phyloP scores from a whole-genome alignment of 1,140 invertebrate species.

The Cotesia chilonis region DNA sequence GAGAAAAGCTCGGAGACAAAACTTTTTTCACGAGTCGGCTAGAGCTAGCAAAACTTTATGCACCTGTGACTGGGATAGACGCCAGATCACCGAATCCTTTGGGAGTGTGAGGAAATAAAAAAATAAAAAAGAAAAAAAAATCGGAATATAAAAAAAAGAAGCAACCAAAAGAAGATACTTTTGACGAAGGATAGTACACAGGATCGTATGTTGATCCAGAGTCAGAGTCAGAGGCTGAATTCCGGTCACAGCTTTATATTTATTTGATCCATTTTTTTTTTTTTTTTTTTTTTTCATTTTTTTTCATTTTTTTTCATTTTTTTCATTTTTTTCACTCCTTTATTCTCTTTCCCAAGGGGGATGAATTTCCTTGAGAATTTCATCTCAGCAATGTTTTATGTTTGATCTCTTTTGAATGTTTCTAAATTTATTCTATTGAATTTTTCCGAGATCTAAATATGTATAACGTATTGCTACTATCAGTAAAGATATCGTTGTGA shows the following conservation, averaged over 20 bases:
- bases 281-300: too few species aligned
- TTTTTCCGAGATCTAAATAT: slow-evolving; percentile 15
- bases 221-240: slow-evolving; percentile 19
- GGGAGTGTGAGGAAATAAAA: slow-evolving; percentile 12
- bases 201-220: slow-evolving; percentile 16
- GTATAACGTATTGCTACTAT: neutral
- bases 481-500: too few species aligned
- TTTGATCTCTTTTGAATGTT: slow-evolving; percentile 12
- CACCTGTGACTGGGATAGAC: slow-evolving; percentile 27
- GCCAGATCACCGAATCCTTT: slow-evolving; percentile 20
- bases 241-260: neutral
- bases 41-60: slow-evolving; percentile 29
- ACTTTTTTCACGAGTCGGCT: slow-evolving; percentile 15
- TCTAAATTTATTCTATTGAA: slow-evolving; percentile 1
- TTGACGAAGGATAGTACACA: slow-evolving; percentile 9
- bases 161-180: slow-evolving; percentile 8
- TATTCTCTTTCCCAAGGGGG: slow-evolving; percentile 4
- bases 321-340: too few species aligned
- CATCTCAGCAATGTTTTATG: slow-evolving; percentile 12
- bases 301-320: too few species aligned
- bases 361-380: slow-evolving; percentile 18
- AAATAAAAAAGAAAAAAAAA: too few species aligned
- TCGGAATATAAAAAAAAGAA: neutral
- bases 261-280: too few species aligned
- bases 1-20: slow-evolving; percentile 20